A percentile compares a stretch with the other conserved stretches of the same genome.
Evolutionary conservation across 2,888 invertebrate species (phyloP).

Genomic region (Trissolcus brochymenae): DNA sequence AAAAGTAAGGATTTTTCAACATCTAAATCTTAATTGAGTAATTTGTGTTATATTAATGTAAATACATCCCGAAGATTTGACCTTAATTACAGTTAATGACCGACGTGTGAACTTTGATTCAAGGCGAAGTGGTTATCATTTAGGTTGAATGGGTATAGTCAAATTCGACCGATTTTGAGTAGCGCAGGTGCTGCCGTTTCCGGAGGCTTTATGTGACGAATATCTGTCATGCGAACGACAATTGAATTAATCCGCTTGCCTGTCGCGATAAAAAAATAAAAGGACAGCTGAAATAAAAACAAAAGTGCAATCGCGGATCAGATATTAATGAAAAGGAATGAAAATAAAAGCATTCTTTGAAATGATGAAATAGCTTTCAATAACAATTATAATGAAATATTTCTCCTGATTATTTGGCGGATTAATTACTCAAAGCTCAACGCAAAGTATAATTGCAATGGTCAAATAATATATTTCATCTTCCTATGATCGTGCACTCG

Average conservation of each 20-base stretch:
- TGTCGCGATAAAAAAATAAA: slow-evolving; percentile 44
- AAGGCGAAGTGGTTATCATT: slow-evolving; percentile 17
- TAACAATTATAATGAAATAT: too few species aligned
- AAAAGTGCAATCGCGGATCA: slow-evolving; percentile 9
- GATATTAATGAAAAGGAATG: slow-evolving; percentile 15
- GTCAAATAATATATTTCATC: too few species aligned
- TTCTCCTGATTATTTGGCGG: too few species aligned
- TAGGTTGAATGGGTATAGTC: slow-evolving; percentile 26
- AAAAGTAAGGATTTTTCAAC: too few species aligned
- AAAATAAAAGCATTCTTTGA: slow-evolving; percentile 5
- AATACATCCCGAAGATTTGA: slow-evolving; percentile 1
- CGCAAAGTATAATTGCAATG: too few species aligned
- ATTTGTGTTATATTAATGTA: not conserved
- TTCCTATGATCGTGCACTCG: too few species aligned
- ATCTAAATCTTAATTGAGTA: too few species aligned
- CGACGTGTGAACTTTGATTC: slow-evolving; percentile 20
- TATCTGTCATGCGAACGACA: slow-evolving; percentile 47
- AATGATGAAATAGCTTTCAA: not conserved
- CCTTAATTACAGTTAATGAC: slow-evolving; percentile 24
- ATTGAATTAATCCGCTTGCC: slow-evolving; percentile 48
- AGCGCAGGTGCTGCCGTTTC: slow-evolving; percentile 49
- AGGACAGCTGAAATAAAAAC: slow-evolving; percentile 26
- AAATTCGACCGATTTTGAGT: slow-evolving; percentile 44
- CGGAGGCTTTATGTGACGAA: slow-evolving; percentile 36
- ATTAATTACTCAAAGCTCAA: too few species aligned